These are phyloP conservation scores for Anoncus sp. DNA, from an alignment of 2,888 invertebrate genomes.

Conservation along the genomic window DNA sequence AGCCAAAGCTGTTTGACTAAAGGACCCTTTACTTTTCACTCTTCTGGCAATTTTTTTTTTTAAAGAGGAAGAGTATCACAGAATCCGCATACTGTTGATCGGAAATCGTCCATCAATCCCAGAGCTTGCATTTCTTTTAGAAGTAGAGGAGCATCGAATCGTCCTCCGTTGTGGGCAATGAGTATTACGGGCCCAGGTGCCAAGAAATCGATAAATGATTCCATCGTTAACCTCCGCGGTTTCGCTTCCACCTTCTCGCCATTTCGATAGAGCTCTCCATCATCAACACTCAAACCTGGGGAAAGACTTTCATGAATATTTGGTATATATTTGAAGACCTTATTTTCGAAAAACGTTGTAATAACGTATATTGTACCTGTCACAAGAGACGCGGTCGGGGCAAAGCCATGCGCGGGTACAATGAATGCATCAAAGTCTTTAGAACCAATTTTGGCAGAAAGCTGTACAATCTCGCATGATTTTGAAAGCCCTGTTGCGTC, in stretches of 20 bases:
- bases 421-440: conserved; percentile 41
- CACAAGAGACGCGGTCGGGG: conserved; percentile 14
- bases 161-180: conserved; percentile 38
- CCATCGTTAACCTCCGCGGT: conserved; percentile 17
- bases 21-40: conserved; percentile 23
- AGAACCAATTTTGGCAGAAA: conserved; percentile 34
- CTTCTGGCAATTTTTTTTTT: conserved; percentile 44
- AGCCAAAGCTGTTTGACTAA: conserved; percentile 20
- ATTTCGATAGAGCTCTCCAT: conserved; percentile 29
- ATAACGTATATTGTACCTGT: conserved; percentile 32
- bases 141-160: conserved; percentile 38
- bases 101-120: conserved; percentile 20
- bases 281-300: conserved; percentile 15
- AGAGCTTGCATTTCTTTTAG: conserved; percentile 25
- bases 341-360: too few relatives aligned
- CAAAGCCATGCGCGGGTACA: conserved; percentile 15
- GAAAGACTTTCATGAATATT: background rate
- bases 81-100: conserved; percentile 23
- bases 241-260: conserved; percentile 8
- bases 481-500: conserved; percentile 38
- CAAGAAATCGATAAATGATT: conserved; percentile 26
- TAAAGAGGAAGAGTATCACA: conserved; percentile 36
- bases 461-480: conserved; percentile 31
- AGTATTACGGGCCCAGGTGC: conserved; percentile 22
- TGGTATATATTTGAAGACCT: background rate